Conservation (phyloP, 2,888 invertebrate genomes). For the Tyria jacobaeae region DNA sequence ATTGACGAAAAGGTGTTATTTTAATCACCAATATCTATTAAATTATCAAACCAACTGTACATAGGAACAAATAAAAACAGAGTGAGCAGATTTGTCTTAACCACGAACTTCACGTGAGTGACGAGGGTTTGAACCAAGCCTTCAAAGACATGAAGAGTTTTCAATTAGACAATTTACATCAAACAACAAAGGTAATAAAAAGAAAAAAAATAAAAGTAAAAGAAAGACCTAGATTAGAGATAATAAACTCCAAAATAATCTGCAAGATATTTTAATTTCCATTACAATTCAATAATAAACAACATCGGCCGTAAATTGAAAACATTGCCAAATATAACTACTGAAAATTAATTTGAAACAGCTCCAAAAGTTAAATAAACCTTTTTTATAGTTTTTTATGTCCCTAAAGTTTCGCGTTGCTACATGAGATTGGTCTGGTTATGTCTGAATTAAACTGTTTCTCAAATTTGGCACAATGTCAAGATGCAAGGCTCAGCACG, state of each 20-base stretch:
- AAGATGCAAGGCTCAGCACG: constrained; percentile 56
- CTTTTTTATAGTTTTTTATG: constrained; percentile 47
- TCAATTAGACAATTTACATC: no score
- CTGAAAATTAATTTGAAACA: constrained; percentile 48
- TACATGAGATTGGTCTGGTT: constrained; percentile 56
- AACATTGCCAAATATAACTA: constrained; percentile 39
- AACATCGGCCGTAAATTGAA: constrained; percentile 29
- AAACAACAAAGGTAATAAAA: neutral
- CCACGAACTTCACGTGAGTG: neutral
- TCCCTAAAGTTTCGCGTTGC: constrained; percentile 49
- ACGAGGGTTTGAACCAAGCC: neutral
- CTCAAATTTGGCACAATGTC: constrained; percentile 63
- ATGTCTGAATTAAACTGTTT: constrained; percentile 63
- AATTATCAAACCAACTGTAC: neutral
- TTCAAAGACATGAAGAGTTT: neutral
- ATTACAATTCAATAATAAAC: constrained; percentile 28
- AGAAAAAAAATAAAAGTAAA: neutral
- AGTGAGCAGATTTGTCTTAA: neutral
- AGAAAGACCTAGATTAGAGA: neutral
- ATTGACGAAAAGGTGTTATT: neutral
- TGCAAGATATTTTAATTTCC: constrained; percentile 16
- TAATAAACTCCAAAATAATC: neutral
- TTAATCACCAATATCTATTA: neutral
- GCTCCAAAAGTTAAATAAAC: constrained; percentile 52
- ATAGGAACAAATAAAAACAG: neutral